Base-by-base conservation (phyloP, 2,797 vertebrate genomes). In the Tolypeutes matacus region DNA sequence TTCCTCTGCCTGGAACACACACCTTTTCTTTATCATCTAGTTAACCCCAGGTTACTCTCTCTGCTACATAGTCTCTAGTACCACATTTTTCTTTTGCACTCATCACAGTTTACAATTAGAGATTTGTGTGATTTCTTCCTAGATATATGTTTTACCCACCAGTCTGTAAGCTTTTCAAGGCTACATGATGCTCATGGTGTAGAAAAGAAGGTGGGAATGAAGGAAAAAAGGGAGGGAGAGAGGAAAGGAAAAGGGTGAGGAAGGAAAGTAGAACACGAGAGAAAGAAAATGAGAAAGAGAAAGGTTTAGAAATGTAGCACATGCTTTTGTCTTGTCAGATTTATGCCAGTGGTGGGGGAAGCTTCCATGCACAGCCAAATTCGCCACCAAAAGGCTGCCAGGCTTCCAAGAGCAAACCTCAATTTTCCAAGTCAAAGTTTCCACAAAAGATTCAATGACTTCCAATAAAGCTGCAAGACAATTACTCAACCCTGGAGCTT, bases 61-160 rank as follows among this genome's bases (percentile, higher is more conserved):
- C n/a, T 17, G 25, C 42, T 65, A 27, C 13, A 8, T 10, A 17
- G 21, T 34, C 58, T 86, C 76, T 7, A 51, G 36, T 64, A 70
- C 69, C 42, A 10, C 60, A 49, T 58, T 85, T 90, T 76, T 56
- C 31, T 77, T 81, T 42, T 82, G 42, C 69, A 56, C 25, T 86
- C 76, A 88, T 31, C 85, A 82, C 56, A 76, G 69, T 85, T 60
- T 87, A 56, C 77, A 73, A 27, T 78, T 17, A 73, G 89, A 80
- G 72, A 81, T 58, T 62, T 85, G 81, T 62, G 34, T 46, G 20
- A 81, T 91, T 89, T 94, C 75, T 81, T 80, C 42, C 49, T 31
- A 91, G 64, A 31, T 14, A 56, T 21, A 46, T 27, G 21, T 36
- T 81, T 90, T 72, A 65, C 56, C 21, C 72, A 42, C 15, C 39